Conservation (phyloP, 2,888 invertebrate species). For the Halictus quadricinctus region DNA sequence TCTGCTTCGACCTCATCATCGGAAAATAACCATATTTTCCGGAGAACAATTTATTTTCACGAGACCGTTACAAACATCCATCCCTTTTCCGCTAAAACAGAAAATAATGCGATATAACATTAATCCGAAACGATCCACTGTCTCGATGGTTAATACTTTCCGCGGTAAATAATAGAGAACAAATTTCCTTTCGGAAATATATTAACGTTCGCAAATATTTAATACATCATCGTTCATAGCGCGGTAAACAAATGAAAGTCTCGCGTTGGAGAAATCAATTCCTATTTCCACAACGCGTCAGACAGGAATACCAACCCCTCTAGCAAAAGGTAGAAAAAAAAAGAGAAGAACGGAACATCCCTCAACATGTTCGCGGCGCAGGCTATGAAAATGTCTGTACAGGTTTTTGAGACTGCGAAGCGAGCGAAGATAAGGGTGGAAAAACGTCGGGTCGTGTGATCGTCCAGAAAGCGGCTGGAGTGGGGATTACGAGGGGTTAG, state of each 20-base stretch:
- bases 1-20: background rate
- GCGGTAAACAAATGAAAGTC: background rate
- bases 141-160: background rate
- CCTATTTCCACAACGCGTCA: background rate
- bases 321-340: background rate
- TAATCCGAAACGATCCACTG: background rate
- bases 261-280: constrained; percentile 5
- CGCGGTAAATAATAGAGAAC: background rate
- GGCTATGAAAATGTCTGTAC: constrained; percentile 65
- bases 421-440: constrained; percentile 74
- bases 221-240: background rate
- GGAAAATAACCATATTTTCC: background rate
- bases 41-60: background rate
- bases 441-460: constrained; percentile 74
- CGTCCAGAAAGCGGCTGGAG: constrained; percentile 63
- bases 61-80: background rate
- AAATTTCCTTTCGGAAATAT: background rate
- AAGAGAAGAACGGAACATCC: constrained; percentile 17
- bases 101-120: background rate
- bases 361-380: constrained; percentile 43
- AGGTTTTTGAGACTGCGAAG: constrained; percentile 66
- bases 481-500: constrained; percentile 72
- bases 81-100: background rate
- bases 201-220: background rate
- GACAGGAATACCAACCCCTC: background rate